A percentile compares a stretch with the other conserved stretches of the same genome.
phyloP scores from a whole-genome alignment of 1,140 invertebrate species.

The Oscheius sp. region DNA sequence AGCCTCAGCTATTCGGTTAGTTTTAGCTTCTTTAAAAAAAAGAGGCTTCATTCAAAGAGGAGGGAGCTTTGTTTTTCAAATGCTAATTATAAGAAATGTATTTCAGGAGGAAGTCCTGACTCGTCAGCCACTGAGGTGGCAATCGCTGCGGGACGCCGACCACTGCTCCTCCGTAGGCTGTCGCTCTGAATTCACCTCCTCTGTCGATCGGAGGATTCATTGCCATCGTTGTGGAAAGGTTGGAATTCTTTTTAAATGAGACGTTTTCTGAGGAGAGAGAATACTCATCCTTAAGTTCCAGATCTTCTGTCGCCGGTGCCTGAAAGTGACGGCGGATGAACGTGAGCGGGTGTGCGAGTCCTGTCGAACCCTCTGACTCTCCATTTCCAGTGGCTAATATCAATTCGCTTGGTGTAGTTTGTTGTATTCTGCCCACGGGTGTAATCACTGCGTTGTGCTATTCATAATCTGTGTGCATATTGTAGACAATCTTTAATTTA shows the following conservation, averaged over 20 bases:
- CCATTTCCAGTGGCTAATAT: too few relatives aligned
- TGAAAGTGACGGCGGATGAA: constrained; percentile 29
- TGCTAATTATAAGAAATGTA: neutral
- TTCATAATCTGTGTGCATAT: too few relatives aligned
- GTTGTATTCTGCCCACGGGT: too few relatives aligned
- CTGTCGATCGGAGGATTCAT: constrained; percentile 35
- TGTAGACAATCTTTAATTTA: too few relatives aligned
- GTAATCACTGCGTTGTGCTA: too few relatives aligned
- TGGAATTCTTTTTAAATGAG: neutral
- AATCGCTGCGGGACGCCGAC: constrained; percentile 32
- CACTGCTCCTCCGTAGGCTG: constrained; percentile 30
- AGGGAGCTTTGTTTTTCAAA: neutral
- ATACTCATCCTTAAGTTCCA: constrained; percentile 19
- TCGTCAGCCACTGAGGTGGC: constrained; percentile 33
- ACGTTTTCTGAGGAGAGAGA: too few relatives aligned
- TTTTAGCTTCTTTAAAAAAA: neutral
- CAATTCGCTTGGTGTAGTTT: too few relatives aligned
- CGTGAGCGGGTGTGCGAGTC: constrained; percentile 30
- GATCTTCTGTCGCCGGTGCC: constrained; percentile 45
- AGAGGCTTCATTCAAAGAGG: constrained; percentile 2
- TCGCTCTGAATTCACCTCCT: constrained; percentile 32
- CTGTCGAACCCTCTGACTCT: neutral
- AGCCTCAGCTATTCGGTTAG: constrained; percentile 6
- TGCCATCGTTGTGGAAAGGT: constrained; percentile 44
- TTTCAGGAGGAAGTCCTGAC: constrained; percentile 36